phyloP scores from a whole-genome alignment of 2,888 invertebrate species.

The Onthophagus sagittarius region DNA sequence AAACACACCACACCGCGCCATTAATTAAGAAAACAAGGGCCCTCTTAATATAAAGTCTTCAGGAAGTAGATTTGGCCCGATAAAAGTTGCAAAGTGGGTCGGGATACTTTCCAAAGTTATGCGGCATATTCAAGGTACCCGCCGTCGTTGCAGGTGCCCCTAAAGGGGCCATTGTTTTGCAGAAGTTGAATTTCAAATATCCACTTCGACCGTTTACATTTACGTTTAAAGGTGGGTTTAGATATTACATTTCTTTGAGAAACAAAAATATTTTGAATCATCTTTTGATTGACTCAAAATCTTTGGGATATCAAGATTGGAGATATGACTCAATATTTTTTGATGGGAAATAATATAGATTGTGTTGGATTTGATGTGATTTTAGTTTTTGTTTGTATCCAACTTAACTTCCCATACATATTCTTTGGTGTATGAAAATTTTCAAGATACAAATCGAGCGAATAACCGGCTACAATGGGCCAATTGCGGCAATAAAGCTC shows the following conservation, averaged over 20 bases:
- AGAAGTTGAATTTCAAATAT: conserved; percentile 10
- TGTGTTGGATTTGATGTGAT: neutral
- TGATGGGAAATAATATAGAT: no score
- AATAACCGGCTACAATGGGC: neutral
- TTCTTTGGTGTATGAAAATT: neutral
- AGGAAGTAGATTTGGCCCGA: conserved; percentile 1
- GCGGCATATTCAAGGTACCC: conserved; percentile 1
- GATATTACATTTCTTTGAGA: neutral
- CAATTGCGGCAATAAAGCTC: neutral
- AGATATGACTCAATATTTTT: no score
- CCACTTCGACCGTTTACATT: neutral
- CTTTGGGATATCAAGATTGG: no score
- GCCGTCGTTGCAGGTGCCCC: conserved; percentile 7
- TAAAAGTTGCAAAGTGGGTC: conserved; percentile 11
- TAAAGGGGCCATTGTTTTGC: conserved; percentile 7
- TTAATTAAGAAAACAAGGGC: neutral
- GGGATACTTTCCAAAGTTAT: conserved; percentile 11
- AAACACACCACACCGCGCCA: neutral
- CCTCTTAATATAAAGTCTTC: conserved; percentile 5
- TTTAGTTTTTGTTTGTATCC: neutral
- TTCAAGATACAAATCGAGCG: neutral
- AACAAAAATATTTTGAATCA: neutral
- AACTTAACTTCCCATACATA: neutral
- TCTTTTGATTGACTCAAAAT: no score
- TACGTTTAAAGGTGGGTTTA: neutral